Conservation (phyloP, 2,888 invertebrate genomes). For the Spisula subtruncata region DNA sequence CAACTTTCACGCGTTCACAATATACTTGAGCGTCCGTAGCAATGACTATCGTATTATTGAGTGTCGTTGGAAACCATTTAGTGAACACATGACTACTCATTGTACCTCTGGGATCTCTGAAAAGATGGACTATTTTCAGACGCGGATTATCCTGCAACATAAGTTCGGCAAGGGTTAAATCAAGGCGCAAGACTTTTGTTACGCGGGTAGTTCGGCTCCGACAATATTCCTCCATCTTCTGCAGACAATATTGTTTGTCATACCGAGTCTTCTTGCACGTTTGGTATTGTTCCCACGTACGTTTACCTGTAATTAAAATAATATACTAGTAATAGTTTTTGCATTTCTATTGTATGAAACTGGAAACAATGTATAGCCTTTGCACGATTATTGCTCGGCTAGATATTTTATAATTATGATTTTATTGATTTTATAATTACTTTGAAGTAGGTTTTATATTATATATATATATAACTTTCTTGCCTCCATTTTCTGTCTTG, state of each 20-base stretch:
- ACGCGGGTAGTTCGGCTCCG: neutral
- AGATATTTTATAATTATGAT: no score
- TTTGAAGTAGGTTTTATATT: no score
- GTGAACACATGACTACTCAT: conserved; percentile 36
- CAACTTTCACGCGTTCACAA: conserved; percentile 26
- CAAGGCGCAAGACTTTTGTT: conserved; percentile 31
- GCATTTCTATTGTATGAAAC: no score
- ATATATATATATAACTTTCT: no score
- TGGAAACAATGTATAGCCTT: no score
- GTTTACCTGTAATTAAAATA: neutral
- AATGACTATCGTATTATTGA: neutral
- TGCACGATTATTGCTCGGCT: no score
- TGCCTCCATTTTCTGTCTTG: no score
- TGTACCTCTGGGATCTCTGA: conserved; percentile 40
- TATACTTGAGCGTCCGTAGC: neutral
- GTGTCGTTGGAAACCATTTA: conserved; percentile 1
- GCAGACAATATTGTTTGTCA: neutral
- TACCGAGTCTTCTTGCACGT: neutral
- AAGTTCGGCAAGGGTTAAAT: neutral
- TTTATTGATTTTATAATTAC: no score
- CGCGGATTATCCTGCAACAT: neutral
- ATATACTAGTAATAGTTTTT: no score
- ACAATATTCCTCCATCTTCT: neutral
- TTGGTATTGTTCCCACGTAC: neutral
- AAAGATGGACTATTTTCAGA: conserved; percentile 32